Base-by-base conservation (phyloP, 2,113 vertebrate genomes). In the Neolamprologus kungweensis region DNA sequence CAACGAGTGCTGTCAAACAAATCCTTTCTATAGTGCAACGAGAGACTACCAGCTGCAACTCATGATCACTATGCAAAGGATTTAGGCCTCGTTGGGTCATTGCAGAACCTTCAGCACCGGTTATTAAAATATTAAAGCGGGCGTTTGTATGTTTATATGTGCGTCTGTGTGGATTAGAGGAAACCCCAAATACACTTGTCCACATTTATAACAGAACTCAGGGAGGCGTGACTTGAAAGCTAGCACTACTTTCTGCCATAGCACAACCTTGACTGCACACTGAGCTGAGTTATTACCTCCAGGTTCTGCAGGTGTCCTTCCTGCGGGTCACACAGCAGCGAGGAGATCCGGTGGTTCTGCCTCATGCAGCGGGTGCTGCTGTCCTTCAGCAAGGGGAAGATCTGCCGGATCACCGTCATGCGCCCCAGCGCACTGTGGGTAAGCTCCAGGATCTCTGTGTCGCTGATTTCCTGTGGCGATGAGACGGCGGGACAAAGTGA, bases 301-400 rank as follows among this genome's bases (percentile, higher is more conserved):
- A 99, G 96, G 95, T 98, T 98, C 95, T 99, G 98, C 87, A 99
- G 96, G 93, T 99, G 98, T 26, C 98, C 99, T 90, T 99, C 98
- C 93, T 98, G 98, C 0, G 98, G 99, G 82, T 99, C 98, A 0
- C 99, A 99, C 16, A 99, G 97, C 94, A 99, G 94, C 0, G 98
- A 99, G 1, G 98, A 98, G 90, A 99, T 98, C 3, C 98, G 96
- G 88, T 99, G 99, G 90, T 98, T 99, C 94, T 98, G 97, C 85
- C 98, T 97, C 96, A 98, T 96, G 78, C 99, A 99, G 78, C 97
- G 97, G 87, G 95, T 95, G 85, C 92, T 96, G 94, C 97, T 97
- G 95, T 99, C 98, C 89, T 96, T 97, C 90, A 96, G 96, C 51
- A 97, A 87, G 0, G 99, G 98, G 89, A 99, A 99, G 82, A 98